A percentile compares a stretch with the other conserved stretches of the same genome.
Evolutionary conservation across 2,113 vertebrate genomes (phyloP).

Genomic region (Megalops atlanticus): DNA sequence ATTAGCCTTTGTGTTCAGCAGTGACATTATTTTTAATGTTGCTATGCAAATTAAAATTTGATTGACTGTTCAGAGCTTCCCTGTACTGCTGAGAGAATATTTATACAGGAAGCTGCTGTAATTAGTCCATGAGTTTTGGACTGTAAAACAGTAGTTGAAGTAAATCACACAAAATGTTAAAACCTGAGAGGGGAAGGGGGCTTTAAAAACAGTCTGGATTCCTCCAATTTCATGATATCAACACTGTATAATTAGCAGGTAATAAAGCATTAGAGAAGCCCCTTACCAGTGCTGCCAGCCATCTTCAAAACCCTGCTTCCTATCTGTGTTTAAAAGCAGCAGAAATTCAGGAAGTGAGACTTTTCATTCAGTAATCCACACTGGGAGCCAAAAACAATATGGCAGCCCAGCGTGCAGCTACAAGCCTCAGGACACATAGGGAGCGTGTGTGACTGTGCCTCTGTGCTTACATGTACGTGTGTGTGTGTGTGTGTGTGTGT

Average conservation of each 20-base stretch:
- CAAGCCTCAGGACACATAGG: background rate
- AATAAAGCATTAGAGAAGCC: conserved; percentile 5
- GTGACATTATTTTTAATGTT: background rate
- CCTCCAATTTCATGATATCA: conserved; percentile 14
- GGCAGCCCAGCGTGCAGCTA: background rate
- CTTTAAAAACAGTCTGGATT: background rate
- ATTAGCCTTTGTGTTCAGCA: no score
- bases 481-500: conserved; percentile 6
- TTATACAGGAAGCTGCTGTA: conserved; percentile 53
- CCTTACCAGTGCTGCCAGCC: background rate
- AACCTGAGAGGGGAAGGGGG: conserved; percentile 33
- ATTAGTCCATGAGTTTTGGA: conserved; percentile 58
- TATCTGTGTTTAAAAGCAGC: conserved; percentile 1
- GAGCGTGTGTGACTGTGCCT: background rate
- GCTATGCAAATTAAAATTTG: background rate
- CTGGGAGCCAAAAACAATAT: conserved; percentile 29
- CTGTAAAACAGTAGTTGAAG: conserved; percentile 59
- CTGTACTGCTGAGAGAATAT: background rate
- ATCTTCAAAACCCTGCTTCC: background rate
- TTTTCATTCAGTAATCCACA: conserved; percentile 5
- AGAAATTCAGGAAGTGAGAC: conserved; percentile 1
- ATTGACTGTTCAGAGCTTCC: background rate
- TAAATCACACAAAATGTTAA: conserved; percentile 56
- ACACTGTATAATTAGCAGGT: conserved; percentile 26
- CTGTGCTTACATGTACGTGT: conserved; percentile 15